These are phyloP conservation scores for Tipula helvola DNA, from an alignment of 2,888 invertebrate species.

Conservation along the genomic window DNA sequence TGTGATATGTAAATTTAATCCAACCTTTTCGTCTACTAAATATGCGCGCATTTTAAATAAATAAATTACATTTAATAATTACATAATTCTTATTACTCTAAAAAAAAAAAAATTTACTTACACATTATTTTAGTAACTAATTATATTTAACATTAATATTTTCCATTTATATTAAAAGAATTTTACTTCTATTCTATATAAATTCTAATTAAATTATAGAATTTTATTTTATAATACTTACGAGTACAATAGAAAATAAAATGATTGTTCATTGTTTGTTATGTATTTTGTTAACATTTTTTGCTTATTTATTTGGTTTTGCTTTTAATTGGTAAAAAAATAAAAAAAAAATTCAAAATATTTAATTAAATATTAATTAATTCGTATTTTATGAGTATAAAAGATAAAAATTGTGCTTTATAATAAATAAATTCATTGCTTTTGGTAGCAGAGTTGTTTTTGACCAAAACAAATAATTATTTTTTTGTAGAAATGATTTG, in stretches of 20 bases:
- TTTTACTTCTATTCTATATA: not conserved
- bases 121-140: not conserved
- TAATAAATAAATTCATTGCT: too few relatives aligned
- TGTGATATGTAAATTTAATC: slow-evolving; percentile 4
- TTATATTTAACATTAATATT: not conserved
- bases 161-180: not conserved
- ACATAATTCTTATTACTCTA: not conserved
- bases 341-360: not conserved
- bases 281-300: not conserved
- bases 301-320: not conserved
- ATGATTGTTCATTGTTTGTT: slow-evolving; percentile 4
- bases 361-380: not conserved
- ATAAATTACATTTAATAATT: not conserved
- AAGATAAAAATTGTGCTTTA: not conserved
- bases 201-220: not conserved
- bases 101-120: not conserved
- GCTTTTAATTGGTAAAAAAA: not conserved
- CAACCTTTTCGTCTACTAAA: not conserved
- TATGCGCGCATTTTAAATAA: not conserved
- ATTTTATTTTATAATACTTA: not conserved
- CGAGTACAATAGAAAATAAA: not conserved
- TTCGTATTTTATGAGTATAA: not conserved
- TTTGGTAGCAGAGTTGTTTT: too few relatives aligned
- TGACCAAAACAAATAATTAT: too few relatives aligned
- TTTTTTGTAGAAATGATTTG: too few relatives aligned